Base-by-base conservation (phyloP, 2,797 vertebrate genomes). In the Octomys mimax region DNA sequence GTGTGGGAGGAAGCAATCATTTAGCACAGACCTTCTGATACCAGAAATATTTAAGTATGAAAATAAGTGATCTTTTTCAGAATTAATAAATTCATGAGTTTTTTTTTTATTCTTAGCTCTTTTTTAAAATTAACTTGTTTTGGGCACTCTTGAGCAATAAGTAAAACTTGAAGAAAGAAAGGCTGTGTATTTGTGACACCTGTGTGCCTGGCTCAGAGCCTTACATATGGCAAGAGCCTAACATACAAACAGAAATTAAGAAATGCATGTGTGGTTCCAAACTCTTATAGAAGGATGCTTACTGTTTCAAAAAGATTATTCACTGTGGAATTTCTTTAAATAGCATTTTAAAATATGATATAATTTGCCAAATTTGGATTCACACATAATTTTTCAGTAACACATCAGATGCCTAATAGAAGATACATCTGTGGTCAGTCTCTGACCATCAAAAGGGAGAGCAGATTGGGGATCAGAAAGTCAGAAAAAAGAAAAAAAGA, bases 341-440 rank as follows among this genome's bases (percentile, higher is more conserved):
- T 87, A 90, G 46, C 16, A 82, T 87, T 95, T 92, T 31, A 64
- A 94, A 96, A 80, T 92, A 70, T 86, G 36, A 87, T 84, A 94
- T 70, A 71, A 36, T 81, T 94, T 94, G 42, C 68, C 52, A 57
- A 75, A 94, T 75, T 82, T 9, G 1, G 22, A 70, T 61, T 96
- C 73, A 92, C 54, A 89, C 36, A 66, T 82, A 39, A 49, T 93
- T 95, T 83, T 96, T 87, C n/a, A 94, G 92, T 89, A 83, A 81
- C 68, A 84, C 13, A 59, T 96, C 33, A 68, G 54, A 70, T 94
- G 26, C 36, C 14, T 87, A 81, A 62, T 54, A 26, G 96, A 75
- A 83, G 79, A 80, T 91, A 82, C 31, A 92, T 92, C 54, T 96
- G 83, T 94, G 79, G 3, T 75, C 26, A 89, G 21, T 92, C 49